A percentile compares a stretch with the other conserved stretches of the same genome.
Conservation (phyloP, 2,113 vertebrate species). For the Nesogale talazaci region DNA sequence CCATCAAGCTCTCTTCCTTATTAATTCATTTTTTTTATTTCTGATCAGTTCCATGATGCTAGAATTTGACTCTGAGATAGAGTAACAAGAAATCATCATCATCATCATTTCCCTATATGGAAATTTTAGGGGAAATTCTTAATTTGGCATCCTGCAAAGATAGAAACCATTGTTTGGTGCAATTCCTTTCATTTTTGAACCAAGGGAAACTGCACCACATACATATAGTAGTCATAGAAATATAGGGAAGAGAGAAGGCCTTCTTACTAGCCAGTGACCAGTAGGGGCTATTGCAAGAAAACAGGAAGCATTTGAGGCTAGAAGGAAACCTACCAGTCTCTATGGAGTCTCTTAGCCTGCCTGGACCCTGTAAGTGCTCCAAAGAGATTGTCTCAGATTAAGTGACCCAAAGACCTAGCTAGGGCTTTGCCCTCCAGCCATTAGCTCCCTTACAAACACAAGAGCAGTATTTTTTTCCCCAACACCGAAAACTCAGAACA, state of each 20-base stretch:
- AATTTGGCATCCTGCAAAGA: constrained; percentile 54
- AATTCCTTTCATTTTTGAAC: constrained; percentile 61
- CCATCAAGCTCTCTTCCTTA: background rate
- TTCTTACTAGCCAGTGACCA: background rate
- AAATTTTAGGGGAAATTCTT: constrained; percentile 15
- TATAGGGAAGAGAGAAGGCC: background rate
- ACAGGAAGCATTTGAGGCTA: background rate
- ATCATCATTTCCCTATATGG: background rate
- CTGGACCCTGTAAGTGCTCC: background rate
- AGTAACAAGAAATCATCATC: background rate
- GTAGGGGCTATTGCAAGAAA: background rate
- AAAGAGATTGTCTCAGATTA: background rate
- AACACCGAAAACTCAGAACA: too few relatives aligned
- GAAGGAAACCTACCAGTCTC: background rate
- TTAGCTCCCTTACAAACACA: background rate
- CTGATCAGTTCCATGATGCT: background rate
- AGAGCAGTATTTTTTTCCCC: background rate
- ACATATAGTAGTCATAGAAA: background rate
- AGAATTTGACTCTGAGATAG: background rate
- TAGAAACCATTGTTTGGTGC: constrained; percentile 16
- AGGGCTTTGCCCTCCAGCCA: background rate
- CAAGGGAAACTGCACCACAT: constrained; percentile 11
- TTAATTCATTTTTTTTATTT: constrained; percentile 33
- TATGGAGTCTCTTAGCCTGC: background rate
- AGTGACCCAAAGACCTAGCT: background rate